phyloP scores from a whole-genome alignment of 2,797 vertebrate species.

The Poliocrania exsul region DNA sequence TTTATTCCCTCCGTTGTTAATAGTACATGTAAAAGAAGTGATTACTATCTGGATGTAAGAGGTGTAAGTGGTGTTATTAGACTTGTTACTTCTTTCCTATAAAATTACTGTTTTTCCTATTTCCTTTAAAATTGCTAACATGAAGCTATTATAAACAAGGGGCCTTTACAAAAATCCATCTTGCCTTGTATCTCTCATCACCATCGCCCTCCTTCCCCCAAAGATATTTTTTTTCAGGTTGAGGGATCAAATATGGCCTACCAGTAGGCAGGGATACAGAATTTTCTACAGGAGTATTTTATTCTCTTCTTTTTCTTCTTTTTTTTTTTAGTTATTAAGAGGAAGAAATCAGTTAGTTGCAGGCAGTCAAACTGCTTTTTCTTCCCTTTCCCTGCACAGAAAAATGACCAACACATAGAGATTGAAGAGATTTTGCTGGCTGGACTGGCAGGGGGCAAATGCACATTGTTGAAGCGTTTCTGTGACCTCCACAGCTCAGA shows the following conservation, averaged over 20 bases:
- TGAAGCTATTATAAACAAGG: not conserved
- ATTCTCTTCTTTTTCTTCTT: not conserved
- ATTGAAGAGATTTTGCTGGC: not conserved
- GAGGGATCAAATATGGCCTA: not conserved
- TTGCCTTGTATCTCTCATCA: not conserved
- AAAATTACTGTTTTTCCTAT: not conserved
- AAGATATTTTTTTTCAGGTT: no score
- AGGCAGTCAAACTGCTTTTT: rapidly evolving
- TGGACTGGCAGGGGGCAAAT: not conserved
- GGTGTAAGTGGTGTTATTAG: not conserved
- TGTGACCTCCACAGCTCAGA: not conserved
- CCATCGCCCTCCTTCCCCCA: no score
- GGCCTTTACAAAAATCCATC: not conserved
- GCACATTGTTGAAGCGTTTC: rapidly evolving
- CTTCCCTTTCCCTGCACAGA: not conserved
- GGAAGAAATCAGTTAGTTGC: not conserved
- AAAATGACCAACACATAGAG: not conserved
- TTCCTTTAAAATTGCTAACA: not conserved
- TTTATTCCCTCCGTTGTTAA: not conserved
- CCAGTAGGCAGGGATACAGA: not conserved
- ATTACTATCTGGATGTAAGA: not conserved
- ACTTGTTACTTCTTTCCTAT: not conserved
- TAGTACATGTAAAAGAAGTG: not conserved
- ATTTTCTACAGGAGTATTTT: not conserved
- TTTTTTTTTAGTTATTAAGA: not conserved